These are phyloP conservation scores for Herminia tarsipennalis DNA, from an alignment of 2,888 invertebrate genomes.

Conservation along the genomic window DNA sequence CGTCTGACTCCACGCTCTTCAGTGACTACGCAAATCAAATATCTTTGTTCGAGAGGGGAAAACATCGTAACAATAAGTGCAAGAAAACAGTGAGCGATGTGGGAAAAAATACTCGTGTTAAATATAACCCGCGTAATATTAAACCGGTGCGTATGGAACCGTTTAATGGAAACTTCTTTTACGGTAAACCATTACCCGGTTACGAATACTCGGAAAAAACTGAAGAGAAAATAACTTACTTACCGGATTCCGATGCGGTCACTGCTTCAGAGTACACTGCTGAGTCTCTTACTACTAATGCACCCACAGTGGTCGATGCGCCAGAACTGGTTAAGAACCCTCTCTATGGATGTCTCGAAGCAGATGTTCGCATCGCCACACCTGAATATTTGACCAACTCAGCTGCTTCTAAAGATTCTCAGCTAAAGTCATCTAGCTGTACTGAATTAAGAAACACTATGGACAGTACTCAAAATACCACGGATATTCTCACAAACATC, in stretches of 20 bases:
- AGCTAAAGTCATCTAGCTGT: constrained; percentile 74
- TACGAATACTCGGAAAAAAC: constrained; percentile 68
- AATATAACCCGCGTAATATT: constrained; percentile 66
- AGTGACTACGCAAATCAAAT: constrained; percentile 83
- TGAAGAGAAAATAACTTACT: constrained; percentile 74
- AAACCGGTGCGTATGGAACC: constrained; percentile 78
- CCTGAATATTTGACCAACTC: constrained; percentile 65
- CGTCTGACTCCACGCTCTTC: constrained; percentile 82
- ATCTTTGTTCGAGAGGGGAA: constrained; percentile 74
- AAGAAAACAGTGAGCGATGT: constrained; percentile 75
- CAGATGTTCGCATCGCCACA: constrained; percentile 60
- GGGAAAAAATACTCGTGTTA: constrained; percentile 68
- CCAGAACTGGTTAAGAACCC: constrained; percentile 77
- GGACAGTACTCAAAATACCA: constrained; percentile 57
- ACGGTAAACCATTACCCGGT: constrained; percentile 76
- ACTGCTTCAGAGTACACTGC: constrained; percentile 73
- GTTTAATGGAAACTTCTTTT: constrained; percentile 80
- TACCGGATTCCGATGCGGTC: constrained; percentile 76
- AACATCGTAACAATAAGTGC: constrained; percentile 64
- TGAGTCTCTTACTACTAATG: constrained; percentile 70
- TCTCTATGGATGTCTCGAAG: constrained; percentile 71
- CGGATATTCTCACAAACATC: constrained; percentile 64
- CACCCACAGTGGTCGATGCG: constrained; percentile 68
- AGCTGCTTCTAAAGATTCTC: constrained; percentile 68
- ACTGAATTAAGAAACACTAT: constrained; percentile 74